These are phyloP conservation scores for Phalanger gymnotis DNA, from an alignment of 2,797 vertebrate genomes.

Conservation along the genomic window DNA sequence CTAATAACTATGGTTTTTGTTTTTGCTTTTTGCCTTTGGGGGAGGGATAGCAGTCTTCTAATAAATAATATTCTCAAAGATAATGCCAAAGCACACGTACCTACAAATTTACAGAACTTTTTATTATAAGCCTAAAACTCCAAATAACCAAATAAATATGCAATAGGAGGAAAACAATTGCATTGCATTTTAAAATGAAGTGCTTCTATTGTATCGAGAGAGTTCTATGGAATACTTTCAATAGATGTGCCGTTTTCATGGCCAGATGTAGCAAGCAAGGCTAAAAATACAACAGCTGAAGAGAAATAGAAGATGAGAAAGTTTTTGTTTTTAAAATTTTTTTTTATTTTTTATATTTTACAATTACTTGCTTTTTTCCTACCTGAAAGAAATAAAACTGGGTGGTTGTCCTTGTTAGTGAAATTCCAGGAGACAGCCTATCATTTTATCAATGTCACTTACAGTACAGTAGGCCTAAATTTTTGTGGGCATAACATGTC, in stretches of 20 bases:
- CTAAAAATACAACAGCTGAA: constrained; percentile 23
- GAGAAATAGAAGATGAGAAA: background rate
- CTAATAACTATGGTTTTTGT: background rate
- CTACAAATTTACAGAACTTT: background rate
- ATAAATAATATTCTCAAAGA: background rate
- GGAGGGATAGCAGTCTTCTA: background rate
- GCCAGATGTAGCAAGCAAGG: constrained; percentile 20
- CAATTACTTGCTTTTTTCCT: background rate
- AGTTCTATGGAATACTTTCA: constrained; percentile 34
- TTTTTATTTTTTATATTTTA: background rate
- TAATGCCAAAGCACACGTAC: background rate
- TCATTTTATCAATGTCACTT: constrained; percentile 10
- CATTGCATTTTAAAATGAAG: background rate
- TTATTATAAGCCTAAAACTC: background rate
- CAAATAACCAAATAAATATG: background rate
- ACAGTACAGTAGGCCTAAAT: background rate
- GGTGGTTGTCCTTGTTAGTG: background rate
- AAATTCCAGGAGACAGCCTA: background rate
- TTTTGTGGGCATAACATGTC: background rate
- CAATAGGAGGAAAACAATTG: background rate
- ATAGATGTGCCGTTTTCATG: constrained; percentile 20
- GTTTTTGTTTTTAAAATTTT: constrained; percentile 9
- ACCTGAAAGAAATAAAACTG: background rate
- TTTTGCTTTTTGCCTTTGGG: background rate
- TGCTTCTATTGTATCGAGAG: constrained; percentile 5